These are phyloP conservation scores for Zaprionus inermis DNA, from an alignment of 1,140 invertebrate genomes.

Conservation along the genomic window DNA sequence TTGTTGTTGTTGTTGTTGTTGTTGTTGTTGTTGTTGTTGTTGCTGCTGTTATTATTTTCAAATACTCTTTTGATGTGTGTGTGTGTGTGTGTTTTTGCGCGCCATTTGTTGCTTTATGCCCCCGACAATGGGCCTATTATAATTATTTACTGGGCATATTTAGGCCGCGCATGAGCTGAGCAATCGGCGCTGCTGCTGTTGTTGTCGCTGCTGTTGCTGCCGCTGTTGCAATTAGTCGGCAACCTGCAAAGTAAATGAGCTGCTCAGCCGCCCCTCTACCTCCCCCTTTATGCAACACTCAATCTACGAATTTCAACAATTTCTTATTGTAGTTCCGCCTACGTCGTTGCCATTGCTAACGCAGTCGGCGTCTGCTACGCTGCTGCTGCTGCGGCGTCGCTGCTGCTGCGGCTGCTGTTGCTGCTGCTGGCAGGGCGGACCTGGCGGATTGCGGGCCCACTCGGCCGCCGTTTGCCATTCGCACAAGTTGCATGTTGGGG, in stretches of 20 bases:
- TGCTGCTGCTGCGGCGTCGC: conserved; percentile 1
- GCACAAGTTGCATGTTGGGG: conserved; percentile 69
- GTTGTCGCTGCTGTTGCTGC: background rate
- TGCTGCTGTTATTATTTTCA: conserved; percentile 2
- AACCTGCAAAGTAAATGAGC: conserved; percentile 42
- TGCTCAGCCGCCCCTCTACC: background rate
- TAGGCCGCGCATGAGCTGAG: background rate
- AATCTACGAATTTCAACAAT: conserved; percentile 20
- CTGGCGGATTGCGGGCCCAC: conserved; percentile 34
- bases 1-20: conserved; percentile 8
- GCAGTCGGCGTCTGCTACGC: background rate
- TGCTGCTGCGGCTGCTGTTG: conserved; percentile 10
- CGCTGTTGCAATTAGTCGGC: conserved; percentile 19
- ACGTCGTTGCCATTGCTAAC: conserved; percentile 12
- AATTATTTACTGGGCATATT: conserved; percentile 14
- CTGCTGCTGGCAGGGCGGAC: conserved; percentile 26
- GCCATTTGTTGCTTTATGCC: conserved; percentile 15
- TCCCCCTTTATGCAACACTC: conserved; percentile 17
- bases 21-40: conserved; percentile 4
- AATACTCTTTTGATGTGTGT: background rate
- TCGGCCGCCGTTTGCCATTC: conserved; percentile 65
- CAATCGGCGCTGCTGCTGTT: background rate
- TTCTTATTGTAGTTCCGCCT: conserved; percentile 51
- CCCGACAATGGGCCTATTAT: conserved; percentile 8
- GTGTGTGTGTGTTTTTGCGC: background rate